Evolutionary conservation across 2,113 vertebrate genomes (phyloP), one percentile per base, ranked within the genome.

Genomic region (Seriola aureovittata): DNA sequence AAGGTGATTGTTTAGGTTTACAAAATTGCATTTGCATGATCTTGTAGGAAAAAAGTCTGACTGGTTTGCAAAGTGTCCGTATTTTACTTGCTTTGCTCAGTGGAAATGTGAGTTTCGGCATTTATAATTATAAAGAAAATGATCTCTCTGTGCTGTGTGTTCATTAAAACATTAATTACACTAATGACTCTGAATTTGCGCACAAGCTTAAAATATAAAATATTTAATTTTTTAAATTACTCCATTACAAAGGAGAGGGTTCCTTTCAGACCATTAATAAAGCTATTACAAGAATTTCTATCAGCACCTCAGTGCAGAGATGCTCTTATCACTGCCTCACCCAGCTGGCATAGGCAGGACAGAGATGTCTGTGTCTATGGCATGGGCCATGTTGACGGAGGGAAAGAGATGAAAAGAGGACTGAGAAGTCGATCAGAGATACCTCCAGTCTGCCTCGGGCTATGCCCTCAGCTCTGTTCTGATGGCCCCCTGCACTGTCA

Each of bases 351-450:
- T 52, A 81, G 25, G 29, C 54, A 69, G 74, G 69, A 81, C 55
- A 85, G 74, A 79, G 64, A 71, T 67, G 84, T 85, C 86, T 80
- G 36, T 65, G 80, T 75, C 74, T 73, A 46, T 71, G 78, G 85
- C n/a, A 8, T 50, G 69, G 75, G 62, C 77, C 25, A 46, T 62
- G 71, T 42, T 44, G 57, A 77, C 40, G 50, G 50, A 76, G 67
- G 63, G 36, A 71, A 42, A 23, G 44, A 81, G 82, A 91, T 89
- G 80, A 92, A 92, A 90, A 90, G 82, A 86, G 60, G 62, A 75
- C 52, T 62, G 82, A 87, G 66, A 25, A 80, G 80, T 40, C 8
- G 59, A 81, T 84, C 86, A 86, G 84, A 52, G 83, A 73, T 68
- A 85, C 84, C 89, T 87, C 71, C 71, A 68, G 46, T 88, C 25